These are phyloP conservation scores for Phyllostomus hastatus DNA, from an alignment of 2,113 vertebrate genomes.

Conservation along the genomic window DNA sequence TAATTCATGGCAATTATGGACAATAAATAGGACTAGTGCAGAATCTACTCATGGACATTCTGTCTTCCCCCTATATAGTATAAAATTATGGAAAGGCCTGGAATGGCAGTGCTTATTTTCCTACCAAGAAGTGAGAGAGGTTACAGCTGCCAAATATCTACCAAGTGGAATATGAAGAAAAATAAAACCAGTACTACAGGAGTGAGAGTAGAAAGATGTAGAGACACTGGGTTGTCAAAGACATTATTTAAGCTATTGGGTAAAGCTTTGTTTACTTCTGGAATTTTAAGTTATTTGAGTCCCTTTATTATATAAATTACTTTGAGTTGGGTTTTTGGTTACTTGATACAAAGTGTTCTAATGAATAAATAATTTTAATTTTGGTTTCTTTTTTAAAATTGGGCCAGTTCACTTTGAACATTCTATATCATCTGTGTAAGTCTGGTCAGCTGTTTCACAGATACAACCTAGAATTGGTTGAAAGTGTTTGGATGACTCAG, in stretches of 20 bases:
- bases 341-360: background rate
- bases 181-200: background rate
- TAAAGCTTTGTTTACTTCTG: background rate
- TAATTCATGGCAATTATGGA: background rate
- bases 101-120: background rate
- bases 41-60: background rate
- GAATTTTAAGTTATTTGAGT: background rate
- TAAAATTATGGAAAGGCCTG: background rate
- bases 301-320: background rate
- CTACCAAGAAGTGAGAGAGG: background rate
- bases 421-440: background rate
- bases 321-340: background rate
- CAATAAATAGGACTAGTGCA: background rate
- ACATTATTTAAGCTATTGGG: background rate
- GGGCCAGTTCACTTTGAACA: background rate
- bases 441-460: background rate
- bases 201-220: slow-evolving; percentile 2
- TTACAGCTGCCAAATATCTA: background rate
- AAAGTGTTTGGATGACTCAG: slow-evolving; percentile 14
- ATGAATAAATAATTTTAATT: background rate
- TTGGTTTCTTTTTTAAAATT: slow-evolving; percentile 31
- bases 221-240: background rate
- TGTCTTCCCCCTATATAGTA: background rate
- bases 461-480: background rate
- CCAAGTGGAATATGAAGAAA: background rate